Evolutionary conservation across 2,797 vertebrate species (phyloP).

Genomic region (Sebastes flavidus): DNA sequence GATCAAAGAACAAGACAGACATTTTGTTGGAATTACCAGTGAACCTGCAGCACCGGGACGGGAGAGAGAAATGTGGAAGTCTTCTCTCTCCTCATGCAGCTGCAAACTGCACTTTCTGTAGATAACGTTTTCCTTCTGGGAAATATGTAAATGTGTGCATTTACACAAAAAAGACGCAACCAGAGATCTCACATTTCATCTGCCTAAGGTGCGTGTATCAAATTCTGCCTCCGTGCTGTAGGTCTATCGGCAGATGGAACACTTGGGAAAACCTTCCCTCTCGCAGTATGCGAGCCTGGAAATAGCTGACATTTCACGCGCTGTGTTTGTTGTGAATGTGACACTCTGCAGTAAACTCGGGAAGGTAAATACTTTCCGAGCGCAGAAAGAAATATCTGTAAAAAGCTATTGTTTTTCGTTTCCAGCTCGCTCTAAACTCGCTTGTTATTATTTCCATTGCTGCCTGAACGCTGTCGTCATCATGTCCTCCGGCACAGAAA

Average conservation of each 20-base stretch:
- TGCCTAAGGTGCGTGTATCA: conserved; percentile 27
- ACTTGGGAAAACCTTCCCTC: conserved; percentile 10
- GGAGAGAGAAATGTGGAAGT: not conserved
- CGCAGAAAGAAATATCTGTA: conserved; percentile 6
- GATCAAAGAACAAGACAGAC: conserved; percentile 36
- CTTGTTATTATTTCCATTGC: conserved; percentile 31
- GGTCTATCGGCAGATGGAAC: conserved; percentile 26
- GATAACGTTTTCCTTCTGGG: conserved; percentile 19
- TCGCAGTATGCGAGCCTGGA: not conserved
- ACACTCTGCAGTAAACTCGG: conserved; percentile 28
- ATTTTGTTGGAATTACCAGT: conserved; percentile 38
- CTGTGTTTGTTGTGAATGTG: conserved; percentile 24
- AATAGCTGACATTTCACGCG: conserved; percentile 27
- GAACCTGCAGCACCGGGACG: conserved; percentile 6
- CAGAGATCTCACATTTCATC: conserved; percentile 32
- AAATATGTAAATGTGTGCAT: conserved; percentile 60
- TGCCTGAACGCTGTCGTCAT: conserved; percentile 30
- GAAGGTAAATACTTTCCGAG: conserved; percentile 32
- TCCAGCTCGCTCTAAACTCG: not conserved
- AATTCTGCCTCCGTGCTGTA: not conserved
- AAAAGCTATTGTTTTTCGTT: conserved; percentile 16
- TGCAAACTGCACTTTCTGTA: conserved; percentile 23
- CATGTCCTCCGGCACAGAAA: conserved; percentile 24
- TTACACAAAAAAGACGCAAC: conserved; percentile 1
- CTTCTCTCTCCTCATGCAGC: conserved; percentile 1